These are phyloP conservation scores for Cistogaster globosa DNA, from an alignment of 2,888 invertebrate genomes.

Conservation along the genomic window DNA sequence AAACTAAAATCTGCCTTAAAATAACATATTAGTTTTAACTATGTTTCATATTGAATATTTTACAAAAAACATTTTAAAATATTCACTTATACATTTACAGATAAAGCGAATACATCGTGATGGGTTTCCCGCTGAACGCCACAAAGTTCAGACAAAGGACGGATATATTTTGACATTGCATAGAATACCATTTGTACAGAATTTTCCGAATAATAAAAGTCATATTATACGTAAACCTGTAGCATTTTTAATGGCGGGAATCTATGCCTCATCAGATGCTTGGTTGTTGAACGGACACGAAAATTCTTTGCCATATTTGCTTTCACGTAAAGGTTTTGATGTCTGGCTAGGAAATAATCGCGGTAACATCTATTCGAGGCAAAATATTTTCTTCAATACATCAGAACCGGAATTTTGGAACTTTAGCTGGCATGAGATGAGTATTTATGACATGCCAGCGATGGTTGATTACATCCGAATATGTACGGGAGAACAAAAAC, in stretches of 20 bases:
- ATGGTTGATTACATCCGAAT: constrained; percentile 80
- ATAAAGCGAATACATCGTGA: constrained; percentile 81
- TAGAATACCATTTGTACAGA: constrained; percentile 78
- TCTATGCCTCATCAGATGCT: constrained; percentile 81
- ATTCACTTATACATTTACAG: constrained; percentile 72
- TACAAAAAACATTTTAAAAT: too few species aligned
- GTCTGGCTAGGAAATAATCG: constrained; percentile 82
- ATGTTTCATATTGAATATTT: too few species aligned
- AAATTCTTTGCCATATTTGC: constrained; percentile 80
- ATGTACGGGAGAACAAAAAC: constrained; percentile 76
- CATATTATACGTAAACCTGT: constrained; percentile 78
- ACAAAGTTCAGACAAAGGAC: constrained; percentile 84
- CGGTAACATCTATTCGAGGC: constrained; percentile 80
- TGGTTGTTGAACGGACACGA: constrained; percentile 81
- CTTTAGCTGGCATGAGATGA: constrained; percentile 82
- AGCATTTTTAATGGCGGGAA: constrained; percentile 80
- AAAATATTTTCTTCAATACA: constrained; percentile 78
- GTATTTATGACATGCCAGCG: constrained; percentile 81
- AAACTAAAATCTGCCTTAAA: too few species aligned
- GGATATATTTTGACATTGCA: constrained; percentile 80
- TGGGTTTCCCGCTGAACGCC: constrained; percentile 84
- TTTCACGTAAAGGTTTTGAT: constrained; percentile 81
- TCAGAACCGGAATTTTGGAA: constrained; percentile 83
- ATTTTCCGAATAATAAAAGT: constrained; percentile 50
- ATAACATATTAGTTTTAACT: too few species aligned